Evolutionary conservation across 1,140 invertebrate species (phyloP), one percentile per base, ranked within the genome.

Genomic region (Drosophila virilis): DNA sequence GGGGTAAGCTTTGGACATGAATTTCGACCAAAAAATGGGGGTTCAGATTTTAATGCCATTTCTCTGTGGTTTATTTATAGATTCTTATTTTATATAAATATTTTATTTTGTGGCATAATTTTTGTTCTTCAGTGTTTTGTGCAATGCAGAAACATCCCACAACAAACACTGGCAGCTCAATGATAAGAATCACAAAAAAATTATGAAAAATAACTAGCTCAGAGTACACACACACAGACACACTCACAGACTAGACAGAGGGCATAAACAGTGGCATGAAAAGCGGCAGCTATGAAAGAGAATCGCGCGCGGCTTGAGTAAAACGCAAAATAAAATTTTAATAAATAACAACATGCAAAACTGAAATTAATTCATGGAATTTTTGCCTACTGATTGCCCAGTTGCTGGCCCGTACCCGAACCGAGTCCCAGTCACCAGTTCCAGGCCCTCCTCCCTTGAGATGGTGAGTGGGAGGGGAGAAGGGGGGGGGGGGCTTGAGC

Each of bases 341-440:
- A 90, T 90, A 90, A 90, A 90, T 90, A 90, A 90, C 85, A 86
- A 90, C 86, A 90, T 90, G 86, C 86, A 90, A 90, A 90, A 90
- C 86, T 90, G 86, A 90, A 90, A 90, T 90, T 90, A 90, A 90
- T 91, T 90, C 86, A 90, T 75, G 86, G 86, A 90, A 90, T 83
- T 90, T 80, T 54, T 76, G 67, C 60, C 64, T 73, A 74, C 64
- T 75, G 73, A 76, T 77, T 77, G 64, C 54, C 78, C 64, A 81
- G 45, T 59, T 13, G 15, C 37, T 40, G 22, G 13, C 42, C 17
- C 17, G n/a, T 40, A 28, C 22, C 22, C 33, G 3, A 59, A 10
- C 55, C 54, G n/a, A 17, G 22, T n/a, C 22, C 22, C 46, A 28
- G 28, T 50, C n/a, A n/a, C 45, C 17, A 9, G 17, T 32, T n/a